These are phyloP conservation scores for Hippocampus kuda DNA, from an alignment of 2,797 vertebrate genomes.

Conservation along the genomic window DNA sequence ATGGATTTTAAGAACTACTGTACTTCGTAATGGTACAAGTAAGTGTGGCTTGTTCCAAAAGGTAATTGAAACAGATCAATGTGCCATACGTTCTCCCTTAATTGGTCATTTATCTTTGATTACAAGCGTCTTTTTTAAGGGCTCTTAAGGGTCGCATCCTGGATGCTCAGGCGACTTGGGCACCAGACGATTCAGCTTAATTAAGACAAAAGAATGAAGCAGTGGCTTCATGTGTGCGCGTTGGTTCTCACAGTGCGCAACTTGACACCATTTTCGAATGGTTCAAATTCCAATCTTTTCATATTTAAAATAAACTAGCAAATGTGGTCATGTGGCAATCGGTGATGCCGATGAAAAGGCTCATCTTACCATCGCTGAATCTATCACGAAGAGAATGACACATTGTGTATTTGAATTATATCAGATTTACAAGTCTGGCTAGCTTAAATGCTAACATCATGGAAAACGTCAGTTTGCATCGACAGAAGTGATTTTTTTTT, in stretches of 20 bases:
- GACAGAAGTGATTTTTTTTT: not conserved
- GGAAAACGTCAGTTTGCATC: no score
- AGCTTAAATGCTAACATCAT: no score
- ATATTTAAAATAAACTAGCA: no score
- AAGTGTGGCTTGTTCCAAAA: not conserved
- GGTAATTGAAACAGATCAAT: constrained; percentile 48
- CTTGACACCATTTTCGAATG: no score
- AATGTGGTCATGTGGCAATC: no score
- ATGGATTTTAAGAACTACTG: no score
- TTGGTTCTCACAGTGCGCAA: constrained; percentile 7
- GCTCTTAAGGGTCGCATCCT: constrained; percentile 25
- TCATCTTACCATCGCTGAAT: no score
- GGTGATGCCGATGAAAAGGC: no score
- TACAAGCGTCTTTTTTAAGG: constrained; percentile 34
- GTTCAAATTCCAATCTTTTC: no score
- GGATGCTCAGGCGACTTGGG: constrained; percentile 12
- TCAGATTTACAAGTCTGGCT: no score
- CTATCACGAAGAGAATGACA: no score
- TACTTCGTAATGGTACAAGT: not conserved
- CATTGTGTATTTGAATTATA: no score
- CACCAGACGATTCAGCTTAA: constrained; percentile 24
- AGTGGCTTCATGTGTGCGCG: constrained; percentile 14
- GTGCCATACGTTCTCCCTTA: constrained; percentile 38
- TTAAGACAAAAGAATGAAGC: not conserved
- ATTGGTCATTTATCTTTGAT: constrained; percentile 47